Evolutionary conservation across 2,888 invertebrate species (phyloP), one percentile per base, ranked within the genome.

Genomic region (Ormyrus nitidulus): DNA sequence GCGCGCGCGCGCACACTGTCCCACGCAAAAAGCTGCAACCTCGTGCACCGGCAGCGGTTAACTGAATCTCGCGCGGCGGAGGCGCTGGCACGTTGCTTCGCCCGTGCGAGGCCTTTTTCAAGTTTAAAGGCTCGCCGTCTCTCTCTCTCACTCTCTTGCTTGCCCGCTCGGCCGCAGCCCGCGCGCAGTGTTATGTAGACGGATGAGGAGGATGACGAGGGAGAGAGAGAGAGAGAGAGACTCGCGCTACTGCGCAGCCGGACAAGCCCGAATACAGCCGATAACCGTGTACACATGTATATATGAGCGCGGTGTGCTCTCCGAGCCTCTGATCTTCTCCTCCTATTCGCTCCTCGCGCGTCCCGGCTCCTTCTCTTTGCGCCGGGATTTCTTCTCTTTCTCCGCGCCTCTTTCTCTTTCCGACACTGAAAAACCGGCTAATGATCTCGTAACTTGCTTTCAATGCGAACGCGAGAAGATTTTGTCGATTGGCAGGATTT

Each of bases 1-100:
- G 34, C 34, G 4, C 34, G 34, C 34, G 34, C 44, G 62, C 80
- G 77, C 61, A 66, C 66, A 53, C 64, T 58, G 76, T 54, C 19
- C 61, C 69, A 19, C 65, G 59, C 77, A 80, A 77, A 34, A 82
- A 82, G 79, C 79, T 64, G 79, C 79, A 80, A 70, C 79, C 81
- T 78, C 77, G 69, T 34, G 34, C 34, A 34, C 49, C 13, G 49
- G 10, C 71, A 64, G 8, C 79, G 69, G 80, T 76, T 65, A 79
- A 72, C 79, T 83, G 71, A 74, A 75, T 65, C 75, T 65, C 46
- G 72, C 10, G 34, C 49, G 34, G 34, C 61, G 61, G 51, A 44
- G 46, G 59, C 61, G 68, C 34, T 34, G 34, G 34, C 34, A 34
- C 34, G 34, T 34, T 34, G 34, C 34, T 34, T 34, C 34, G 34